Evolutionary conservation across 2,113 vertebrate genomes (phyloP).

Genomic region (Protobothrops flavoviridis): DNA sequence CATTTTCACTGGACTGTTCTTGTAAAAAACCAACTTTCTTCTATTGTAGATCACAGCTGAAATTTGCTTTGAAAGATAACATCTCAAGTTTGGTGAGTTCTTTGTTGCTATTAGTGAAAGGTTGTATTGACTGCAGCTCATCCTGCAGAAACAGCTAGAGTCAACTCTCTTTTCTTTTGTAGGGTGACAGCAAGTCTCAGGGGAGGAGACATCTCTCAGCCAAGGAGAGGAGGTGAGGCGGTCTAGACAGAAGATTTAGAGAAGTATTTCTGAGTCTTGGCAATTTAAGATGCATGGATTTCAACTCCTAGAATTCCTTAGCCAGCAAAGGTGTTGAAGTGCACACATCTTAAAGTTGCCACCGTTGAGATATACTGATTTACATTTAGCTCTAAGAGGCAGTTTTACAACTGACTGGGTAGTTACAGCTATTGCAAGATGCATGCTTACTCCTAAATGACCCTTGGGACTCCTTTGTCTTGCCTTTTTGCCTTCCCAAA

Average conservation of each 20-base stretch:
- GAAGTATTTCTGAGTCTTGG: neutral
- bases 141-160: neutral
- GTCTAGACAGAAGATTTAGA: neutral
- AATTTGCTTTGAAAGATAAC: constrained; percentile 69
- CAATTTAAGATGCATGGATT: neutral
- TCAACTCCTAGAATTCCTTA: neutral
- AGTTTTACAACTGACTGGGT: neutral
- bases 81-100: constrained; percentile 70
- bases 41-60: constrained; percentile 67
- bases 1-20: neutral
- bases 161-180: neutral
- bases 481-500: neutral
- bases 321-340: neutral
- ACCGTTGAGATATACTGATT: neutral
- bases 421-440: neutral
- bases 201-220: constrained; percentile 87
- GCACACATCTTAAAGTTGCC: neutral
- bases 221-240: constrained; percentile 89
- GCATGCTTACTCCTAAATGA: neutral
- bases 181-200: constrained; percentile 78
- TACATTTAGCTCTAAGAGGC: neutral
- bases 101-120: neutral
- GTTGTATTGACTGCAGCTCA: neutral
- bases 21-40: neutral
- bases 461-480: neutral